These are phyloP conservation scores for Rhagonycha fulva DNA, from an alignment of 2,888 invertebrate species.

Conservation along the genomic window DNA sequence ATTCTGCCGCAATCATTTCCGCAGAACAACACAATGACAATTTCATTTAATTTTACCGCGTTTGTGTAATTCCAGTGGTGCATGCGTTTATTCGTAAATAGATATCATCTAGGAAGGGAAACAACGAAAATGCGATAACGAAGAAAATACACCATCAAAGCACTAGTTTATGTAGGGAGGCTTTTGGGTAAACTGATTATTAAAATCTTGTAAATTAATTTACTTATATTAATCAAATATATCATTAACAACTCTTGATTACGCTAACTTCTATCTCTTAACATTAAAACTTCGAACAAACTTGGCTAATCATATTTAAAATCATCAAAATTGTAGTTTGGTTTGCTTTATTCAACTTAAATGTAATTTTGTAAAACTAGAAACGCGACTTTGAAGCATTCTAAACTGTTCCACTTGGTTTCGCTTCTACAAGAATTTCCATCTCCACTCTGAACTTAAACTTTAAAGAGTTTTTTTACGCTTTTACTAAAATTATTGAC, in stretches of 20 bases:
- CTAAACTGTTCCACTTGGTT: not conserved
- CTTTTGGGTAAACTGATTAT: not conserved
- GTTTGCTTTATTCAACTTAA: not conserved
- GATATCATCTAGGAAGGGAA: not conserved
- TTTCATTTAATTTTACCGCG: slow-evolving; percentile 18
- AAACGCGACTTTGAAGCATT: not conserved
- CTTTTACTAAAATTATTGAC: not conserved
- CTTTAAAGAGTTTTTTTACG: not conserved
- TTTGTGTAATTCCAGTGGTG: slow-evolving; percentile 11
- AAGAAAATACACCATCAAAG: not conserved
- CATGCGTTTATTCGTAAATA: slow-evolving; percentile 9
- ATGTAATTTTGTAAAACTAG: not conserved
- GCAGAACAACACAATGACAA: slow-evolving; percentile 13
- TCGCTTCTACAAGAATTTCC: not conserved
- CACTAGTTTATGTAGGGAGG: not conserved
- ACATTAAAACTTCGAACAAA: not conserved
- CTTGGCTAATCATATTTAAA: not conserved
- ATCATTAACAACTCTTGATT: not conserved
- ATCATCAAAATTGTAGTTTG: not conserved
- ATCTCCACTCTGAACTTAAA: not conserved
- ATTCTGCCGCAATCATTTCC: slow-evolving; percentile 5
- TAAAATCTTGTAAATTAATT: not conserved
- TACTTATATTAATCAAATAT: not conserved
- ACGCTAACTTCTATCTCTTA: not conserved
- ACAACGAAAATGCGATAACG: not conserved